Evolutionary conservation across 1,140 invertebrate genomes (phyloP).

Genomic region (Agrypnia vestita): DNA sequence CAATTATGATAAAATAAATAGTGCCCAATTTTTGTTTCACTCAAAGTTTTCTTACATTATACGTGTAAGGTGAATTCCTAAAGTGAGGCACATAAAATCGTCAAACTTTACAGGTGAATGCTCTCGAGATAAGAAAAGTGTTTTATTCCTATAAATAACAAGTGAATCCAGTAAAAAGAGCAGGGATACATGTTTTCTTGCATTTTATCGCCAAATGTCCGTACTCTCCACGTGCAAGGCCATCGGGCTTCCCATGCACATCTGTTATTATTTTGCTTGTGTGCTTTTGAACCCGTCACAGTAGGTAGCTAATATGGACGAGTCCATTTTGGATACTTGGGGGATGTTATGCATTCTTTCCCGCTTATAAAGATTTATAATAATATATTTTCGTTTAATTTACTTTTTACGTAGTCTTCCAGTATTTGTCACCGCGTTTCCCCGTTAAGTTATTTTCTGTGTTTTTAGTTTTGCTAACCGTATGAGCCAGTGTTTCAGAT

Average conservation of each 20-base stretch:
- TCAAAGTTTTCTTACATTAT: conserved; percentile 34
- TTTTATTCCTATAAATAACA: conserved; percentile 40
- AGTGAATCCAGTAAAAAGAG: conserved; percentile 63
- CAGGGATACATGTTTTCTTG: conserved; percentile 60
- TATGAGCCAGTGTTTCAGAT: too few relatives aligned
- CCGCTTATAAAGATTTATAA: conserved; percentile 39
- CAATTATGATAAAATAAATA: conserved; percentile 44
- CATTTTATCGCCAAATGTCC: conserved; percentile 61
- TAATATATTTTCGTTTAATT: conserved; percentile 21
- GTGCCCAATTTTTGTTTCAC: conserved; percentile 36
- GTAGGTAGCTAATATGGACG: conserved; percentile 60
- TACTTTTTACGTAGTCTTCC: neutral
- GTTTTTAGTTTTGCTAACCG: too few relatives aligned
- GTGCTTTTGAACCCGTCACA: conserved; percentile 70
- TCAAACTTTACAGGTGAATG: conserved; percentile 59
- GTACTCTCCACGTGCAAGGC: conserved; percentile 71
- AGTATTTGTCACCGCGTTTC: neutral
- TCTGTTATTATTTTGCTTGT: conserved; percentile 78
- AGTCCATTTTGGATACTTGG: conserved; percentile 62
- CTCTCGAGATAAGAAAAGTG: conserved; percentile 53
- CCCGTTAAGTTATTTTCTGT: too few relatives aligned
- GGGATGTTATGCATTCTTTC: conserved; percentile 55
- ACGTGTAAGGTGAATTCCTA: conserved; percentile 46
- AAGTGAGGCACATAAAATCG: conserved; percentile 56
- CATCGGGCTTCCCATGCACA: conserved; percentile 74